Conservation (phyloP, 2,797 vertebrate genomes). For the Macroramphosus scolopax region DNA sequence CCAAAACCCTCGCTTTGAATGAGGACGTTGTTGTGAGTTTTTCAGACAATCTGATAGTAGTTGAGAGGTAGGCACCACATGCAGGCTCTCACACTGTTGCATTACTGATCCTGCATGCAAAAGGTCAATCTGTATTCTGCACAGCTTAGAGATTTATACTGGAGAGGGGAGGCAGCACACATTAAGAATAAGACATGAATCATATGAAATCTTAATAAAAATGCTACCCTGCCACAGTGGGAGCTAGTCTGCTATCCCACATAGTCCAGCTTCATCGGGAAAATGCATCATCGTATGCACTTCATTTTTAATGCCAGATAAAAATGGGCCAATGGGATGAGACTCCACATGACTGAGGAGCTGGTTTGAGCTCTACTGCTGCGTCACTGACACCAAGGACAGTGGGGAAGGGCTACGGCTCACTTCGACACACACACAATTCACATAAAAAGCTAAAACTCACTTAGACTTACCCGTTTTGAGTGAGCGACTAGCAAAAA, state of each 20-base stretch:
- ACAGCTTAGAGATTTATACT: constrained; percentile 31
- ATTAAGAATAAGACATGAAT: constrained; percentile 20
- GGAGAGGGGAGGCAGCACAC: constrained; percentile 18
- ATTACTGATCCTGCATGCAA: constrained; percentile 35
- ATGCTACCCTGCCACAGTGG: constrained; percentile 22
- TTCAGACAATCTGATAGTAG: too few species aligned
- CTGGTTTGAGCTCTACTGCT: constrained; percentile 43
- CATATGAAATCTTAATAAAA: constrained; percentile 15
- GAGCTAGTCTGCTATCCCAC: constrained; percentile 28
- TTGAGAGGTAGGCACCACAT: too few species aligned
- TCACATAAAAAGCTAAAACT: not conserved
- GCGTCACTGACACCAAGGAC: constrained; percentile 27
- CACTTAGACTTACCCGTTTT: constrained; percentile 2
- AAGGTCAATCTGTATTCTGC: constrained; percentile 45
- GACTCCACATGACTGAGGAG: constrained; percentile 39
- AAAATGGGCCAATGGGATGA: constrained; percentile 52
- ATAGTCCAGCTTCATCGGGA: constrained; percentile 27
- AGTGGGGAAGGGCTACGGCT: not conserved
- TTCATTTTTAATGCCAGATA: constrained; percentile 58
- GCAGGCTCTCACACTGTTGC: too few species aligned
- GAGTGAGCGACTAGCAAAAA: constrained; percentile 12
- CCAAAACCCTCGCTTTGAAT: too few species aligned
- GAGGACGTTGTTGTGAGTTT: too few species aligned
- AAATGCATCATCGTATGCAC: constrained; percentile 43
- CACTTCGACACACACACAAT: not conserved